Evolutionary conservation across 2,797 vertebrate species (phyloP).

Genomic region (Setipinna tenuifilis): DNA sequence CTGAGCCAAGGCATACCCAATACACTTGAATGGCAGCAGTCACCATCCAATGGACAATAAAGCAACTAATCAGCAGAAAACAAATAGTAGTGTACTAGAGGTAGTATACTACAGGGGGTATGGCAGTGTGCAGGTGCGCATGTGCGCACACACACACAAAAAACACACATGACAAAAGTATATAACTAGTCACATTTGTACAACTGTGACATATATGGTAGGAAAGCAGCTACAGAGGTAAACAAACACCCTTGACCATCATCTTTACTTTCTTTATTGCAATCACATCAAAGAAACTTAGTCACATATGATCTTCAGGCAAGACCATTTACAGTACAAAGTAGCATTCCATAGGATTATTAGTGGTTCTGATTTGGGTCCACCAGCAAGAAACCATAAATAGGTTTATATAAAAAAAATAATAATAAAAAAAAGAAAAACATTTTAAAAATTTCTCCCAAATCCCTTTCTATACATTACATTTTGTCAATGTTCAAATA

Average conservation of each 20-base stretch:
- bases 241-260: neutral
- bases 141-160: neutral
- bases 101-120: too few species aligned
- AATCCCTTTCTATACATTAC: neutral
- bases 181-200: neutral
- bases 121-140: too few species aligned
- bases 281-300: neutral
- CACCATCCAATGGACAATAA: too few species aligned
- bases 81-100: too few species aligned
- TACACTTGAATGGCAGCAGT: too few species aligned
- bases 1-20: too few species aligned
- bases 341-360: constrained; percentile 17
- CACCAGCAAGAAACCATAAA: constrained; percentile 42
- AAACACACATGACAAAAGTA: neutral
- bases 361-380: constrained; percentile 49
- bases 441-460: constrained; percentile 18
- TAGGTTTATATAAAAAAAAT: constrained; percentile 37
- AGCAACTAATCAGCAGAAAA: too few species aligned
- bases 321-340: neutral
- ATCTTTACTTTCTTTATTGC: constrained; percentile 8
- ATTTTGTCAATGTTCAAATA: constrained; percentile 15
- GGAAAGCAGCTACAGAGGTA: neutral
- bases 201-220: neutral
- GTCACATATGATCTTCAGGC: neutral
- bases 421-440: constrained; percentile 18